phyloP scores from a whole-genome alignment of 35 echinoderm and acorn worm genomes.

The Holothuria glaberrima region DNA sequence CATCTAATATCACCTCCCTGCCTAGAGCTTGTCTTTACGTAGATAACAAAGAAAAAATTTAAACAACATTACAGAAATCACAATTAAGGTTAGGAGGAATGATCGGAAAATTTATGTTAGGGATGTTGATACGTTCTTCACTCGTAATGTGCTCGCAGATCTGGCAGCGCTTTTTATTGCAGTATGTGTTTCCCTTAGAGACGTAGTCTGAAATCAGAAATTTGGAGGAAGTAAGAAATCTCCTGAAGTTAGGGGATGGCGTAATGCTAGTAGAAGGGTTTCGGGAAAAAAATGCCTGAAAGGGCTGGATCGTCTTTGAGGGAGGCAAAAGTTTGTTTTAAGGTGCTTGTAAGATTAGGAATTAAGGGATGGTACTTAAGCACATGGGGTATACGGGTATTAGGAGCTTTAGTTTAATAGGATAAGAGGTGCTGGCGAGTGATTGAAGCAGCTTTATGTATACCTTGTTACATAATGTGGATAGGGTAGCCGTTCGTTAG shows the following conservation, averaged over 20 bases:
- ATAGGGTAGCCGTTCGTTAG: too few species aligned
- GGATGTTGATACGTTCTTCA: too few species aligned
- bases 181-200: background rate
- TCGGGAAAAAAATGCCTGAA: background rate
- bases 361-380: background rate
- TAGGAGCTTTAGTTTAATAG: too few species aligned
- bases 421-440: too few species aligned
- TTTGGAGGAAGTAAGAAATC: background rate
- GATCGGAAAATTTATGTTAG: too few species aligned
- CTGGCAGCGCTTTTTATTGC: too few species aligned
- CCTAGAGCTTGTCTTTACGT: background rate
- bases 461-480: too few species aligned
- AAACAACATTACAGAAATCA: background rate
- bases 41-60: conserved; percentile 6
- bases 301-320: background rate
- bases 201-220: background rate
- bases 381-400: too few species aligned
- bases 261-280: background rate
- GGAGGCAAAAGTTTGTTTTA: background rate
- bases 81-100: too few species aligned
- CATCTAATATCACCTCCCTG: too few species aligned
- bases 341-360: background rate
- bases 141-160: too few species aligned
- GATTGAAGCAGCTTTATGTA: too few species aligned
- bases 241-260: background rate